A percentile compares a stretch with the other conserved stretches of the same genome.
Conservation (phyloP, 2,888 invertebrate species). For the Ennomos fuscantarius region DNA sequence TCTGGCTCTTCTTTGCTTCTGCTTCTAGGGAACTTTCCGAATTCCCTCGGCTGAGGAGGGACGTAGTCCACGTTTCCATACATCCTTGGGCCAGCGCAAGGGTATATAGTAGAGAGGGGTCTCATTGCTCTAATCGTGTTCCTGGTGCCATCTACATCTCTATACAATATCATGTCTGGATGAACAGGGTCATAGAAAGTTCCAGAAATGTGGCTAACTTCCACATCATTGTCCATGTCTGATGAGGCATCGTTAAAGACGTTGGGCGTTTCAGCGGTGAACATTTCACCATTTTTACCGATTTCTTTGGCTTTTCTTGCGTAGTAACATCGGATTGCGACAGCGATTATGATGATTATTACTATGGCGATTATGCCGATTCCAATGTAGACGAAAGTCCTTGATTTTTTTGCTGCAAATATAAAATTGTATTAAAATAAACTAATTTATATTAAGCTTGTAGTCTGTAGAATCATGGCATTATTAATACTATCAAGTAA, state of each 20-base stretch:
- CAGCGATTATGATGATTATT: constrained; percentile 48
- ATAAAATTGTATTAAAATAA: not conserved
- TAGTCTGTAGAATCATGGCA: too few relatives aligned
- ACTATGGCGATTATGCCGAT: constrained; percentile 52
- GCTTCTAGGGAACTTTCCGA: constrained; percentile 58
- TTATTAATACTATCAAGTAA: too few relatives aligned
- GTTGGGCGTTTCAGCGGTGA: constrained; percentile 75
- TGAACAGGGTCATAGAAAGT: constrained; percentile 77
- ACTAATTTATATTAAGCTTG: not conserved
- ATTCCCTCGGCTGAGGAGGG: constrained; percentile 58
- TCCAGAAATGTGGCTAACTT: constrained; percentile 77
- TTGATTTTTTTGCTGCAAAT: constrained; percentile 51
- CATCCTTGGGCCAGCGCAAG: constrained; percentile 72
- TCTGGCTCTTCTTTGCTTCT: constrained; percentile 60
- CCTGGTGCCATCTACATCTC: constrained; percentile 67
- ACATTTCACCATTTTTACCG: constrained; percentile 77
- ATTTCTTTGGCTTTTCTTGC: constrained; percentile 52
- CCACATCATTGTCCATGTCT: constrained; percentile 76
- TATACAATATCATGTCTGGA: constrained; percentile 79
- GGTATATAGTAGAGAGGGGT: constrained; percentile 76
- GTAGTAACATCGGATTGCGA: constrained; percentile 62
- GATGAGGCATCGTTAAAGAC: constrained; percentile 75
- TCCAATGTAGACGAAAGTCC: constrained; percentile 57
- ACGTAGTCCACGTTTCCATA: constrained; percentile 74
- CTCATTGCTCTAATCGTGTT: constrained; percentile 76